Base-by-base conservation (phyloP, 1,140 invertebrate species). In the Vollenhovia emeryi region DNA sequence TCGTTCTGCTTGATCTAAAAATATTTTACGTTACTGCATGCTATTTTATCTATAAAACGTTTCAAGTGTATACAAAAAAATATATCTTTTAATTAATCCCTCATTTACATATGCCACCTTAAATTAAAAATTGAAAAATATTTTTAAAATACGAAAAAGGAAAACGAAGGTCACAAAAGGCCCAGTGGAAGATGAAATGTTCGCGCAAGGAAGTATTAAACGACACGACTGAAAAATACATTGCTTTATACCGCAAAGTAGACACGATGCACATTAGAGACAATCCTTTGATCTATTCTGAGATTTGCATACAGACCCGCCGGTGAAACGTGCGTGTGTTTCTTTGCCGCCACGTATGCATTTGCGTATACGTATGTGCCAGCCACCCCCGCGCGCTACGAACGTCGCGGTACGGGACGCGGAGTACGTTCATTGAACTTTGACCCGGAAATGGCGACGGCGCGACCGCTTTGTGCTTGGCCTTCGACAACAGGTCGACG, bases 401-500 rank as follows among this genome's bases (percentile, higher is more conserved):
- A 71, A 80, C 50, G 36, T 73, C 62, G 43, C 62, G 62, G 43
- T 33, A 55, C 43, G 59, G 50, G 15, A 73, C 57, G 24, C 4
- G 18, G 57, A 62, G 68, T 71, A 86, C 88, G 88, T 86, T 52
- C 88, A 59, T 89, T 88, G 88, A 89, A 89, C 88, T 89, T 69
- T 89, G 88, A 89, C 88, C 88, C 88, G 87, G 87, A 86, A 89
- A 86, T 66, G 43, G 30, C 59, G 71, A 33, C 50, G 83, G 60
- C 50, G 82, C 71, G 79, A 64, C n/a, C 66, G 80, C 60, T 87
- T 89, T 87, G 87, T 85, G 86, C 83, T 89, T 89, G 87, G 87
- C 87, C 87, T 89, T 89, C 87, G 87, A 89, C 87, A 87, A 87
- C 86, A 87, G 74, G 87, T 89, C 87, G 80, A 75, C 84, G 66